Base-by-base conservation (phyloP, 2,113 vertebrate species). In the Spermophilus dauricus region DNA sequence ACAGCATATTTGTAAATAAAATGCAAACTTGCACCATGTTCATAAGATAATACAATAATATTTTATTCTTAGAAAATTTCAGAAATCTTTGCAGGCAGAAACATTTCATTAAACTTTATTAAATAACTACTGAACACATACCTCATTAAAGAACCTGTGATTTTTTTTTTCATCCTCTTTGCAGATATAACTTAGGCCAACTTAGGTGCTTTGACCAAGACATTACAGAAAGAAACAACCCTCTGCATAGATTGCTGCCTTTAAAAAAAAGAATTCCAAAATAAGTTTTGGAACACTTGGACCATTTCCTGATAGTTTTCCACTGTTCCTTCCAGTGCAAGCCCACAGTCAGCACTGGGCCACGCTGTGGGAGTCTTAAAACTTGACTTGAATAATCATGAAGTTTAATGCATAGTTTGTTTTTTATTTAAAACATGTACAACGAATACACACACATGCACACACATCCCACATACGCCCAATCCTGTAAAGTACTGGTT, bases 241-340 rank as follows among this genome's bases (percentile, higher is more conserved):
- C 34, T 93, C 26, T 91, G 53, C 89, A 91, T 91, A 92, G 56
- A 93, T 87, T 86, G 14, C 30, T 94, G 87, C 48, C 81, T 96
- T 96, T 73, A 89, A 94, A 91, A 45, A 45, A 97, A 93, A 67
- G 58, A 86, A 72, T 70, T 90, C 84, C 17, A 90, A 96, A 97
- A 94, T 67, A 5, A 26, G 3, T 86, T 92, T 94, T 95, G 88
- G 77, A 93, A 92, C 51, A 63, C 58, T 97, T 81, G 92, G 48
- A 92, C 69, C 39, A 94, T 93, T 98, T 97, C 56, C 92, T 96
- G 56, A 96, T 34, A 91, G 56, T 95, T 97, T 97, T 97, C 96
- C 94, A 97, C 96, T 91, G 77, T 96, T 95, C 84, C 61, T 95
- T 97, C 97, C 94, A 95, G 51, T n/a, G 34, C 37, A 95, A 98